Evolutionary conservation across 2,797 vertebrate species (phyloP).

Genomic region (Acipenser oxyrinchus): DNA sequence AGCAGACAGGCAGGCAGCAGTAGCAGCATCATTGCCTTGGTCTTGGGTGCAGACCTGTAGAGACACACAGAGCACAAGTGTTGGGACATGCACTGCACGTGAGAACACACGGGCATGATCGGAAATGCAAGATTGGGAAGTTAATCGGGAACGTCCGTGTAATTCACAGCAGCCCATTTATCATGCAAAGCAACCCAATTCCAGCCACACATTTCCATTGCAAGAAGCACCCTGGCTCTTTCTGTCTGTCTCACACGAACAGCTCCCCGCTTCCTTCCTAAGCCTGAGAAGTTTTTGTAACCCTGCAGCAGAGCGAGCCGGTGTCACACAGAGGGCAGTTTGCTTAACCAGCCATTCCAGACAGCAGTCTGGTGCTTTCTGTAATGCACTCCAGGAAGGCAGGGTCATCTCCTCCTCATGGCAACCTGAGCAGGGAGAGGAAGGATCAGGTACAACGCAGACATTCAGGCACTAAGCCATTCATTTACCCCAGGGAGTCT

Average conservation of each 20-base stretch:
- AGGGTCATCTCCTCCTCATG: conserved; percentile 40
- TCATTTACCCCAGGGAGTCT: conserved; percentile 6
- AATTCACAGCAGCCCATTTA: too few species aligned
- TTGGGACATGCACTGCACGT: background rate
- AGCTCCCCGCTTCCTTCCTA: too few species aligned
- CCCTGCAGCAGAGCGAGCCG: background rate
- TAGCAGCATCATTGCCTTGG: conserved; percentile 51
- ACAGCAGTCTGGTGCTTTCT: conserved; percentile 42
- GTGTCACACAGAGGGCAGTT: conserved; percentile 22
- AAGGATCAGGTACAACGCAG: background rate
- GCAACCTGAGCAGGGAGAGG: conserved; percentile 20
- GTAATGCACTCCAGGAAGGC: conserved; percentile 46
- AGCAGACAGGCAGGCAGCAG: conserved; percentile 50
- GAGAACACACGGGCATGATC: background rate
- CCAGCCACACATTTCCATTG: too few species aligned
- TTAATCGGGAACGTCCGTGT: conserved; percentile 1
- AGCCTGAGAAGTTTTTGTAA: conserved; percentile 11
- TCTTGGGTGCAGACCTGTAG: conserved; percentile 41
- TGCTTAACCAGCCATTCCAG: conserved; percentile 34
- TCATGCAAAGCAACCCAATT: too few species aligned
- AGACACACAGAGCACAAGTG: conserved; percentile 7
- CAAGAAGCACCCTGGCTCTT: too few species aligned
- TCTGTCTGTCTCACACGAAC: too few species aligned
- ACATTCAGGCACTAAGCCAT: background rate
- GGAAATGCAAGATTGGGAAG: background rate